Conservation (phyloP, 2,797 vertebrate species). For the Spinus pinus region DNA sequence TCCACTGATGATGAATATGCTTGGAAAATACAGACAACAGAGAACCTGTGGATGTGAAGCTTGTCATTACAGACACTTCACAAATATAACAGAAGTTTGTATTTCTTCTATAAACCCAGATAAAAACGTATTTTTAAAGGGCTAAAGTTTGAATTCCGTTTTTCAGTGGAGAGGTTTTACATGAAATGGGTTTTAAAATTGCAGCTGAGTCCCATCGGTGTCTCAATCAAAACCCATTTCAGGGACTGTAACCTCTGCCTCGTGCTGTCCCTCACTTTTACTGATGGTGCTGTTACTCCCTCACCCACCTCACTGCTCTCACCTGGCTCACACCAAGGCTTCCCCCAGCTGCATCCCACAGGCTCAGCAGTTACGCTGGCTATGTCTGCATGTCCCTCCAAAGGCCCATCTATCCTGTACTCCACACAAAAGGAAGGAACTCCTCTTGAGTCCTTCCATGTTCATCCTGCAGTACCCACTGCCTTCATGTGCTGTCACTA, state of each 20-base stretch:
- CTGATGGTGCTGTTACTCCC: not conserved
- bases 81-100: not conserved
- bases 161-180: not conserved
- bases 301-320: not conserved
- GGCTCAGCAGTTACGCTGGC: not conserved
- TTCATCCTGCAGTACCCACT: not conserved
- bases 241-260: not conserved
- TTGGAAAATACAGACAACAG: rapidly evolving
- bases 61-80: not conserved
- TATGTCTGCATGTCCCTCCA: not conserved
- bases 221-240: not conserved
- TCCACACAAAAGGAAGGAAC: not conserved
- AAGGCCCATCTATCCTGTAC: not conserved
- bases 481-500: not conserved
- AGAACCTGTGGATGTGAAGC: not conserved
- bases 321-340: not conserved
- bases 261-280: not conserved
- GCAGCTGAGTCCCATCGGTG: not conserved
- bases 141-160: not conserved
- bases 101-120: not conserved
- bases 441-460: not conserved
- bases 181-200: not conserved
- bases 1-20: not conserved
- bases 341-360: not conserved
- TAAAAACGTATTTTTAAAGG: not conserved